A percentile compares a stretch with the other conserved stretches of the same genome.
phyloP scores from a whole-genome alignment of 2,797 vertebrate genomes.

The Nasua narica region DNA sequence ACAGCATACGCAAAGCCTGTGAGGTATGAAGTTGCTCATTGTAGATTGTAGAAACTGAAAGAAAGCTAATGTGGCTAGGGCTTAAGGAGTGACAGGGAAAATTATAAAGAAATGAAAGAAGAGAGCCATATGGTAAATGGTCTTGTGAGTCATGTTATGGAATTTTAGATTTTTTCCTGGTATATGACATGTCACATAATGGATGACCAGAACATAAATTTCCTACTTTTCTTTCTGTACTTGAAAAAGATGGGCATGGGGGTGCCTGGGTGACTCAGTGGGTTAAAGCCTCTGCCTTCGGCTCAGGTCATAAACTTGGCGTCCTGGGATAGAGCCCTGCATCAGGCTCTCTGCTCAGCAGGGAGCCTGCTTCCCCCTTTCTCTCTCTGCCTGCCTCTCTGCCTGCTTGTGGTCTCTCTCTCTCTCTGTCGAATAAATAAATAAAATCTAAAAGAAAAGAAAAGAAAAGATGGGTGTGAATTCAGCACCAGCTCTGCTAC shows the following conservation, averaged over 20 bases:
- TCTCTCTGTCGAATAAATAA: too few relatives aligned
- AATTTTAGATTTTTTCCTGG: neutral
- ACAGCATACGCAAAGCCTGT: neutral
- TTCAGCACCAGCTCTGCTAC: neutral
- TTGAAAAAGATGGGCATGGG: neutral
- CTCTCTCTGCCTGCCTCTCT: too few relatives aligned
- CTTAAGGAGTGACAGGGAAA: neutral
- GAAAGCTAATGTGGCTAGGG: neutral
- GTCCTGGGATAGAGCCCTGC: too few relatives aligned
- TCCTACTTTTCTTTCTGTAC: neutral
- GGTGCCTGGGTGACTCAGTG: too few relatives aligned
- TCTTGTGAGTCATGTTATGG: neutral
- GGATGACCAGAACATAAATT: neutral
- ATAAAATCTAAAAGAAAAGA: neutral
- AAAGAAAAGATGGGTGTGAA: neutral
- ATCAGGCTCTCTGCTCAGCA: too few relatives aligned
- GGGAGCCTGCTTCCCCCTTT: too few relatives aligned
- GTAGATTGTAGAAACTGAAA: neutral
- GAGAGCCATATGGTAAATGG: neutral
- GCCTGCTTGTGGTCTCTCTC: too few relatives aligned
- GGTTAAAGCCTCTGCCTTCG: too few relatives aligned
- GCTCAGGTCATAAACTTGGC: too few relatives aligned
- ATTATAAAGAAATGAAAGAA: neutral
- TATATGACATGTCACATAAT: neutral
- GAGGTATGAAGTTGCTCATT: neutral